phyloP scores from a whole-genome alignment of 2,113 vertebrate genomes.

The Isichthys henryi region DNA sequence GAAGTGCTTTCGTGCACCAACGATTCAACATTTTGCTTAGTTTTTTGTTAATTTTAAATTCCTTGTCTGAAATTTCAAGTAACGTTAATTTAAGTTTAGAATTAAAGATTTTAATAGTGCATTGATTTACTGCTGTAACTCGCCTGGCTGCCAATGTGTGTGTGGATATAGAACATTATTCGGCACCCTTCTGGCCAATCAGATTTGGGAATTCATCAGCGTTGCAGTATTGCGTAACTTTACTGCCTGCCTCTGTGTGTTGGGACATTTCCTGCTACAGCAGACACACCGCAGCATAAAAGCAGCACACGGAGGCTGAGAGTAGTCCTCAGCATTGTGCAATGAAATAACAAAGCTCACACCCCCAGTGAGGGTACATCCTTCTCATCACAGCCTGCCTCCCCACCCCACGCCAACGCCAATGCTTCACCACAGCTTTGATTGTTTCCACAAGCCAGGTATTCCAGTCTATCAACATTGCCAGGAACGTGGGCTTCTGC shows the following conservation, averaged over 20 bases:
- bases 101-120: background rate
- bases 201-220: background rate
- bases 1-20: background rate
- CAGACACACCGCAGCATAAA: background rate
- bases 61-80: background rate
- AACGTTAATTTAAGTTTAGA: background rate
- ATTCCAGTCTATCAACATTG: background rate
- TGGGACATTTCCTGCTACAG: background rate
- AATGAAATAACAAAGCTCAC: background rate
- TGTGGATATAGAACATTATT: background rate
- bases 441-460: background rate
- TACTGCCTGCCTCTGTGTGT: background rate
- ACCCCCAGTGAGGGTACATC: background rate
- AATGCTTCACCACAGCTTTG: background rate
- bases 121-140: background rate
- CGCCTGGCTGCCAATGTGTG: background rate
- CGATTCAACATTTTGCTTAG: background rate
- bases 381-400: background rate
- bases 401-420: background rate
- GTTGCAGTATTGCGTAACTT: background rate
- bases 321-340: background rate
- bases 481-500: background rate
- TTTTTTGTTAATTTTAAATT: background rate
- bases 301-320: background rate
- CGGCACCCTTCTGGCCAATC: background rate